Evolutionary conservation across 2,113 vertebrate genomes (phyloP).

Genomic region (Limnothrissa miodon): DNA sequence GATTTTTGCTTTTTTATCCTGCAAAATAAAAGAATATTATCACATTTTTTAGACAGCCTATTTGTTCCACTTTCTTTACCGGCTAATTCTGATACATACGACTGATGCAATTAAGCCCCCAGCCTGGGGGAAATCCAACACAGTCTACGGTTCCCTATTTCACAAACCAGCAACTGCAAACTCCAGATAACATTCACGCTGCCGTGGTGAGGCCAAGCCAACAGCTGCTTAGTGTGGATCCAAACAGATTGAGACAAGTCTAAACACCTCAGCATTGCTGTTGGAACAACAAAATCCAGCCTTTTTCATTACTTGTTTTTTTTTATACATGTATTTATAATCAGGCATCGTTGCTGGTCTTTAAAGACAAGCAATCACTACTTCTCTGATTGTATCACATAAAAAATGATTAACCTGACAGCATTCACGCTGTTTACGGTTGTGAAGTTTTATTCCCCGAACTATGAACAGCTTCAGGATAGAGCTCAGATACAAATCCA

Average conservation of each 20-base stretch:
- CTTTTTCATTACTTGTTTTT: neutral
- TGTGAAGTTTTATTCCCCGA: neutral
- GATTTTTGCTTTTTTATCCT: neutral
- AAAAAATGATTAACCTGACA: slow-evolving; percentile 16
- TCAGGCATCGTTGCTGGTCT: neutral
- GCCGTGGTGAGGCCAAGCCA: neutral
- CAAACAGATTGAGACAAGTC: slow-evolving; percentile 11
- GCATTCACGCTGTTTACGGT: neutral
- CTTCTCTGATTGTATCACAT: neutral
- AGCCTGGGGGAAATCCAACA: neutral
- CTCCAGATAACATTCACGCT: neutral
- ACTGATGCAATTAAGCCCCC: neutral
- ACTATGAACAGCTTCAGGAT: neutral
- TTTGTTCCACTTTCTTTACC: neutral
- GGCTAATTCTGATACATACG: neutral
- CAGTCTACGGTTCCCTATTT: slow-evolving; percentile 1
- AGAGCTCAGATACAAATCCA: neutral
- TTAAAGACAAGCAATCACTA: neutral
- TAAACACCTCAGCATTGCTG: neutral
- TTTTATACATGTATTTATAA: neutral
- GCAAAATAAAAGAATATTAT: neutral
- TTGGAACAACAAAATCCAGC: neutral
- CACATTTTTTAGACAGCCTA: neutral
- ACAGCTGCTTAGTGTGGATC: neutral
- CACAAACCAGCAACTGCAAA: neutral